Base-by-base conservation (phyloP, 2,113 vertebrate genomes). In the Macquaria australasica region DNA sequence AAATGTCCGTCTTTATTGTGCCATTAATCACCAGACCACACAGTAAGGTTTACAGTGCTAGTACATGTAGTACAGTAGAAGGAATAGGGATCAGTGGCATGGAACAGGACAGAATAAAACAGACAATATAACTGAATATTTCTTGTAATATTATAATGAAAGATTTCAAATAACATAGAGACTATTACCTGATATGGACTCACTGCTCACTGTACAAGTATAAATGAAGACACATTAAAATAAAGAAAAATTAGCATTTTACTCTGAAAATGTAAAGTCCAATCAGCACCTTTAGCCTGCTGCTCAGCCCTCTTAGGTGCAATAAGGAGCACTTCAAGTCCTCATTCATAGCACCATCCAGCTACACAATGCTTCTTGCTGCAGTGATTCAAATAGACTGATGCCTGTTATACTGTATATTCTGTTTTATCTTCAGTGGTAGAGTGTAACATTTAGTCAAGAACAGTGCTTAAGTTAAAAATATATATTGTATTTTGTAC, bases 1-100 rank as follows among this genome's bases (percentile, higher is more conserved):
- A 92, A 91, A 88, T 87, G 89, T 90, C 89, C 37, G 48, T 95
- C 93, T 92, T 94, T 94, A 93, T 96, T 96, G 81, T 63, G 72
- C 25, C 55, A 78, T 87, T 91, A 89, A 91, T 92, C 83, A 82
- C 64, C 43, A 16, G 90, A 91, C 90, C 90, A 88, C 87, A 91
- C 91, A 88, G 66, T 55, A 3, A 75, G 89, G 41, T 78, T 81
- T 72, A 69, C 45, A 6, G 62, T 59, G 63, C 59, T 51, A 18
- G 23, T 15, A 0, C n/a, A 16, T 43, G 78, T 15, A 7, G 8
- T 21, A 73, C 56, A 69, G 64, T 67, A 63, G 25, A 1, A 18
- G 39, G 39, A 55, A 21, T 1, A 58, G 37, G 58, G 25, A 28
- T 50, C 0, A 45, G 37, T 25, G 9, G 3, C 63, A 55, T 7